Evolutionary conservation across 2,113 vertebrate species (phyloP).

Genomic region (Sclerurus mexicanus): DNA sequence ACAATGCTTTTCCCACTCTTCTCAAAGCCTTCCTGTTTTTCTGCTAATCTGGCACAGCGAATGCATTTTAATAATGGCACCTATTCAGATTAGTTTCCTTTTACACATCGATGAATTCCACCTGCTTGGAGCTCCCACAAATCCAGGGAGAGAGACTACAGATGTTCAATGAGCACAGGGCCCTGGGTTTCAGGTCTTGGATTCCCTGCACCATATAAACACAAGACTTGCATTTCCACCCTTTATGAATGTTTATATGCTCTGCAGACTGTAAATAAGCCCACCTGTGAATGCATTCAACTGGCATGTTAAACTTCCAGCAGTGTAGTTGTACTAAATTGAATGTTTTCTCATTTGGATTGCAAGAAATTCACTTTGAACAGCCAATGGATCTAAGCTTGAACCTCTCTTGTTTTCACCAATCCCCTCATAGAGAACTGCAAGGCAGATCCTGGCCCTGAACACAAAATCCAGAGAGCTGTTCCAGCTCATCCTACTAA

Average conservation of each 20-base stretch:
- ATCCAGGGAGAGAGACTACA: neutral
- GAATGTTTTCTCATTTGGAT: neutral
- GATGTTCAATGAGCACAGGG: neutral
- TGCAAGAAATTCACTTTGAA: neutral
- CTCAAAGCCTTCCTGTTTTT: conserved; percentile 55
- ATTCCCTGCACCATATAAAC: neutral
- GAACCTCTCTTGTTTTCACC: neutral
- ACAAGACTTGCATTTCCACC: neutral
- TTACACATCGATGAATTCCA: conserved; percentile 8
- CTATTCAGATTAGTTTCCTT: conserved; percentile 49
- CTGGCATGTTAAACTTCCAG: neutral
- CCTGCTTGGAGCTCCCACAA: conserved; percentile 30
- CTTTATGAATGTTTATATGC: neutral
- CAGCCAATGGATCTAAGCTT: neutral
- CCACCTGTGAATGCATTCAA: neutral
- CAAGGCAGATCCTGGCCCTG: neutral
- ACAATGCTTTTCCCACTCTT: conserved; percentile 24
- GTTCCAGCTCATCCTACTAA: neutral
- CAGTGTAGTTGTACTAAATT: neutral
- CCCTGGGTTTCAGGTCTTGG: neutral
- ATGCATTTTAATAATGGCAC: conserved; percentile 35
- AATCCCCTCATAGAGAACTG: neutral
- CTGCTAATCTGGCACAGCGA: conserved; percentile 36
- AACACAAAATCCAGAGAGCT: neutral
- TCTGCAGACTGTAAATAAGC: neutral